These are phyloP conservation scores for Bimastos eiseni DNA, from an alignment of 2,888 invertebrate genomes.

Conservation along the genomic window DNA sequence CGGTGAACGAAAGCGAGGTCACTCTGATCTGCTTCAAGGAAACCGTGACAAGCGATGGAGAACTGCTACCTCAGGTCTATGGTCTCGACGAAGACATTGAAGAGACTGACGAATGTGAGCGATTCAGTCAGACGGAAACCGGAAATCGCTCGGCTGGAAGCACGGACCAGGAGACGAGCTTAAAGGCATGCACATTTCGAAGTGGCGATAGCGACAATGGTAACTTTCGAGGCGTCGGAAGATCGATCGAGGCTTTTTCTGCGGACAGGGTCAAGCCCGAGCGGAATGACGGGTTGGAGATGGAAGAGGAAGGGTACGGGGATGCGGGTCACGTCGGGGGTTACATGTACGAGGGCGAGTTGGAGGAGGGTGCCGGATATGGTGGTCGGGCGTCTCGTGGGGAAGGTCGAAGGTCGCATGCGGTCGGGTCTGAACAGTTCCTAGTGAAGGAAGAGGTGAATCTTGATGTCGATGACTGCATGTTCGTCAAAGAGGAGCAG, in stretches of 20 bases:
- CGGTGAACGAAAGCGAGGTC: conserved; percentile 35
- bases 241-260: neutral
- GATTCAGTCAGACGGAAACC: neutral
- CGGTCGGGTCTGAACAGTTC: neutral
- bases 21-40: conserved; percentile 37
- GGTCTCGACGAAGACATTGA: conserved; percentile 6
- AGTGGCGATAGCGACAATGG: neutral
- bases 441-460: neutral
- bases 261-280: neutral
- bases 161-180: neutral
- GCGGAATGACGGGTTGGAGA: neutral
- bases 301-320: neutral
- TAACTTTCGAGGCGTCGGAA: neutral
- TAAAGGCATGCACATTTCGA: neutral
- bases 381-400: neutral
- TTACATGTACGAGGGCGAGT: neutral
- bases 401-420: neutral
- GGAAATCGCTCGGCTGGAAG: neutral
- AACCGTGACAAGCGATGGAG: conserved; percentile 24
- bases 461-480: neutral
- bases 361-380: neutral
- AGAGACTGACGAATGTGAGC: neutral
- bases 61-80: neutral
- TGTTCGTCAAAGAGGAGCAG: neutral
- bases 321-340: neutral